Base-by-base conservation (phyloP, 2,888 invertebrate genomes). In the Drosophila fungiperda region DNA sequence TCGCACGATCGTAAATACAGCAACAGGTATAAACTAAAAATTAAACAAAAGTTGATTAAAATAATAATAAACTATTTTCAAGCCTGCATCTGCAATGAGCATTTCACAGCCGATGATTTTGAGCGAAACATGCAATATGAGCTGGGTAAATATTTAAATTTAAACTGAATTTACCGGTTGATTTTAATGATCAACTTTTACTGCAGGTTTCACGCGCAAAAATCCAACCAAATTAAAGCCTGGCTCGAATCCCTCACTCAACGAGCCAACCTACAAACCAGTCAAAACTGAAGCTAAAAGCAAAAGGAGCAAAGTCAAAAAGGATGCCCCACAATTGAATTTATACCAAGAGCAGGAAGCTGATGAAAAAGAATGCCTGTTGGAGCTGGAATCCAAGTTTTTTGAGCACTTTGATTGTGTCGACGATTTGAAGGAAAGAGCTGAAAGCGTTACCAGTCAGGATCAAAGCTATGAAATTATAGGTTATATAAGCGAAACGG, bases 41-140 rank as follows among this genome's bases (percentile, higher is more conserved):
- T 15, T 49, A 15, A 52, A 12, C n/a, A 53, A 52, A 45, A 32
- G 4, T n/a, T 49, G 1, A 36, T 29, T 36, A 20, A 20, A 35
- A 40, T 9, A 48, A 61, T 20, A 12, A 45, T 6, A 15, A 48
- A 45, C 7, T 15, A 2, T 23, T 58, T 42, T 8, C 15, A 36
- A 82, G 81, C 83, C 32, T 77, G 85, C 26, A 84, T 87, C 32
- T 85, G 85, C 57, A 73, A 83, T 50, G 73, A 71, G 11, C 85
- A 87, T 38, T 86, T 86, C n/a, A 55, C 64, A 0, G 32, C 75
- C 1, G 68, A 75, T 1, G 85, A 84, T n/a, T 84, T 84, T 57
- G 73, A 84, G 42, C 60, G 84, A 0, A 87, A 85, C 68, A 68
- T 85, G 74, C 79, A 84, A 72, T 84, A 68, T 54, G 84, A 87